Conservation (phyloP, 2,888 invertebrate species). For the Xestobium rufovillosum region DNA sequence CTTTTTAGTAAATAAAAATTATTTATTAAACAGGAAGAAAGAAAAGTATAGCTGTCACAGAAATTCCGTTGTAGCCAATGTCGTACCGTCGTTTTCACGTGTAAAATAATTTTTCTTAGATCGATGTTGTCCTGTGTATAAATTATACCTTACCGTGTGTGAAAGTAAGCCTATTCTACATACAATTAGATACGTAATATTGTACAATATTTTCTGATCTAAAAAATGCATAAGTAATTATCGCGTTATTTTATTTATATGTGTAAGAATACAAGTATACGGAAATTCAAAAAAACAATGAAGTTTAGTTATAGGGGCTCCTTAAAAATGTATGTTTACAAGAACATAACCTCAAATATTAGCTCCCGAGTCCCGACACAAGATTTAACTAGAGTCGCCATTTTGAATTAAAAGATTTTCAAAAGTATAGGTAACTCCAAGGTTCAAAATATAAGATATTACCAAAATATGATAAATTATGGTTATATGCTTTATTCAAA, state of each 20-base stretch:
- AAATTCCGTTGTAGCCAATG: conserved; percentile 22
- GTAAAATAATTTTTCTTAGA: conserved; percentile 39
- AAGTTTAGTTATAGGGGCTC: too few species aligned
- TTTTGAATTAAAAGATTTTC: too few species aligned
- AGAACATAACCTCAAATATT: too few species aligned
- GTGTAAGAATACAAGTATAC: conserved; percentile 1
- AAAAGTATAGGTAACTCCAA: too few species aligned
- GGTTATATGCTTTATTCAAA: too few species aligned
- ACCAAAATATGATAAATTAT: too few species aligned
- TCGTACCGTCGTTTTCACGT: conserved; percentile 33
- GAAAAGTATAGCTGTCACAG: neutral
- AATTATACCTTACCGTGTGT: too few species aligned
- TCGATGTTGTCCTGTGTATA: conserved; percentile 39
- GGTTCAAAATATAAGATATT: too few species aligned
- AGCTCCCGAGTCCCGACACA: too few species aligned
- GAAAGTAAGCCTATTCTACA: conserved; percentile 27
- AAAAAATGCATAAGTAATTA: conserved; percentile 24
- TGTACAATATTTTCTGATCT: conserved; percentile 41
- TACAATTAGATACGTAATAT: conserved; percentile 43
- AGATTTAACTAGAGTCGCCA: too few species aligned
- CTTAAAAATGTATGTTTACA: too few species aligned
- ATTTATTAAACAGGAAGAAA: conserved; percentile 11
- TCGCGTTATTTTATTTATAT: conserved; percentile 15
- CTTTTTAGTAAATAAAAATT: conserved; percentile 23
- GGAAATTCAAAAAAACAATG: too few species aligned